A percentile compares a stretch with the other conserved stretches of the same genome.
Conservation (phyloP, 2,888 invertebrate genomes). For the Laothoe populi region DNA sequence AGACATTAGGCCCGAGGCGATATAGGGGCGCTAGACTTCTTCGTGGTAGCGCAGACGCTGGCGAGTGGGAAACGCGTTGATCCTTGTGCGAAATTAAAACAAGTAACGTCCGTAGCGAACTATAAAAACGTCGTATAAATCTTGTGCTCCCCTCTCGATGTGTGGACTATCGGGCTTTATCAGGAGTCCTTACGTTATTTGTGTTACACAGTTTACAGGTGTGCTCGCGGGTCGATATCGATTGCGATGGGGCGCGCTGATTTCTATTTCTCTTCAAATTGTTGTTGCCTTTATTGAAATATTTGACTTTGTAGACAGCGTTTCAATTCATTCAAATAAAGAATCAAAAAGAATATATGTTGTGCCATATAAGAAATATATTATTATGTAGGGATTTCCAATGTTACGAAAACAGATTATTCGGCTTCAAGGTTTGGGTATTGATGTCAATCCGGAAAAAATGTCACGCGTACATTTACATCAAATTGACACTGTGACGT, state of each 20-base stretch:
- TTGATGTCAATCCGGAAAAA: constrained; percentile 53
- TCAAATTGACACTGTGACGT: constrained; percentile 60
- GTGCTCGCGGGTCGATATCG: constrained; percentile 56
- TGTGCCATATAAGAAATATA: background rate
- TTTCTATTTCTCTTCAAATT: constrained; percentile 37
- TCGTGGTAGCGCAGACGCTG: constrained; percentile 44
- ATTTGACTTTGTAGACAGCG: background rate
- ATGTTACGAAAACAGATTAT: background rate
- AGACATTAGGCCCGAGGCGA: constrained; percentile 74
- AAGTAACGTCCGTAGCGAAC: constrained; percentile 76
- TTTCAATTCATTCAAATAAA: background rate
- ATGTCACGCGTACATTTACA: constrained; percentile 46
- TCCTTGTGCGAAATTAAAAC: constrained; percentile 78
- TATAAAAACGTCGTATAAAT: constrained; percentile 79
- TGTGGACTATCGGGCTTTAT: constrained; percentile 70
- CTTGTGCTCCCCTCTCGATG: constrained; percentile 60
- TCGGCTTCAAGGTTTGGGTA: constrained; percentile 48
- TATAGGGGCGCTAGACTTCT: constrained; percentile 58
- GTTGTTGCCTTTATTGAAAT: constrained; percentile 10
- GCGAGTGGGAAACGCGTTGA: constrained; percentile 57
- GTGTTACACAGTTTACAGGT: constrained; percentile 64
- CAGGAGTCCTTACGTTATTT: constrained; percentile 63
- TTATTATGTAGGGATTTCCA: constrained; percentile 4
- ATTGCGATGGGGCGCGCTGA: constrained; percentile 51
- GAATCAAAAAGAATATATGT: background rate